These are phyloP conservation scores for Luehdorfia chinensis DNA, from an alignment of 1,140 invertebrate species.

Conservation along the genomic window DNA sequence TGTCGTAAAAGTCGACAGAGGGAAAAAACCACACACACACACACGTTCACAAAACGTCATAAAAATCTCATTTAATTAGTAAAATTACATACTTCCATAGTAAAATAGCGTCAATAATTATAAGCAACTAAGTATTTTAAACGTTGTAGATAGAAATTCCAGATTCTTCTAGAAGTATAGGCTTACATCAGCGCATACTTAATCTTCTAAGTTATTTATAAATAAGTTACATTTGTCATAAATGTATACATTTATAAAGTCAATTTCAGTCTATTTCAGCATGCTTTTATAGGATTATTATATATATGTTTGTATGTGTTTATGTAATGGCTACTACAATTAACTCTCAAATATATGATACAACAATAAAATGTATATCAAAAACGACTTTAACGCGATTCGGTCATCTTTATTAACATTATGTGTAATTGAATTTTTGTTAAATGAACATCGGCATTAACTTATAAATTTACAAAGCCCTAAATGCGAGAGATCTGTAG, in stretches of 20 bases:
- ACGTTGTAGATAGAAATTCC: background rate
- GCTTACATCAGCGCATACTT: background rate
- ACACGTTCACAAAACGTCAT: too few relatives aligned
- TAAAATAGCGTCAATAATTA: conserved; percentile 15
- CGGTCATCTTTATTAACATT: background rate
- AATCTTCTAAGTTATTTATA: too few relatives aligned
- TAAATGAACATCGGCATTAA: background rate
- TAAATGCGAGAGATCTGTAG: too few relatives aligned
- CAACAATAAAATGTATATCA: background rate
- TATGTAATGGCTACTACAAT: too few relatives aligned
- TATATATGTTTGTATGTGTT: background rate
- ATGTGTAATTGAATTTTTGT: background rate
- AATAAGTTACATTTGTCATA: background rate
- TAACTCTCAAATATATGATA: background rate
- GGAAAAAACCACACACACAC: too few relatives aligned
- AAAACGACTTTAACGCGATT: background rate
- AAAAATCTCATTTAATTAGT: too few relatives aligned
- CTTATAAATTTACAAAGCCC: background rate
- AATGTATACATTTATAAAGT: conserved; percentile 12
- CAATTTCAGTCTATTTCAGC: conserved; percentile 15
- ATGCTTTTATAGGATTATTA: conserved; percentile 1
- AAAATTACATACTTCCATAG: conserved; percentile 27
- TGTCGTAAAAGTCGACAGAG: too few relatives aligned
- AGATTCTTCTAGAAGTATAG: background rate
- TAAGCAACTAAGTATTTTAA: background rate